phyloP scores from a whole-genome alignment of 2,797 vertebrate species.

The Pantherophis alleghaniensis region DNA sequence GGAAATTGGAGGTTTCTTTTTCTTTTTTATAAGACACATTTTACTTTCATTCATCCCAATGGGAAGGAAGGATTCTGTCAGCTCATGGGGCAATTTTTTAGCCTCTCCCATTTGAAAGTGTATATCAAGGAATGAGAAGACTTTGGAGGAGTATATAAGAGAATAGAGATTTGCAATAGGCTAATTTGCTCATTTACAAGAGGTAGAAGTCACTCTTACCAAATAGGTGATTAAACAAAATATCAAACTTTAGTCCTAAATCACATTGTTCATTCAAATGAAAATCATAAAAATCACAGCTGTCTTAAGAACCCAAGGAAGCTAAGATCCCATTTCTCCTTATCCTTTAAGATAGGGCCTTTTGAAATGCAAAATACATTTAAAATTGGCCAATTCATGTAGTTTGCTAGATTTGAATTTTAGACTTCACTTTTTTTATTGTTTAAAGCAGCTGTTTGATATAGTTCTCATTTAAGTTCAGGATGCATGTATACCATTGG shows the following conservation, averaged over 20 bases:
- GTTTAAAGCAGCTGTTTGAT: background rate
- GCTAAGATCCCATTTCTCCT: background rate
- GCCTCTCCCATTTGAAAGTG: background rate
- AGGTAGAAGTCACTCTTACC: background rate
- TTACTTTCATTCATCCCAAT: background rate
- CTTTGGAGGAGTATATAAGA: background rate
- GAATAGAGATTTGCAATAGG: background rate
- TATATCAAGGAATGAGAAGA: background rate
- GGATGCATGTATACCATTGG: background rate
- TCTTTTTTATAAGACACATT: background rate
- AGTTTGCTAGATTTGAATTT: background rate
- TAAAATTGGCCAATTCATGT: background rate
- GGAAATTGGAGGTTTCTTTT: background rate
- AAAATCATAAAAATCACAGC: background rate
- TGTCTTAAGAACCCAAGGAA: background rate
- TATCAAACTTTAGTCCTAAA: background rate
- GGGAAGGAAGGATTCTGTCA: background rate
- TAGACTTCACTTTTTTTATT: background rate
- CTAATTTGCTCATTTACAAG: background rate
- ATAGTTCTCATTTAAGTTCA: background rate
- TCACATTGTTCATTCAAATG: background rate
- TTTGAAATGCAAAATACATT: background rate
- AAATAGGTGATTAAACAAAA: background rate
- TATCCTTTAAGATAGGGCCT: background rate
- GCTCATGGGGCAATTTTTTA: background rate